Evolutionary conservation across 2,797 vertebrate genomes (phyloP), one percentile per base, ranked within the genome.

Genomic region (Urosaurus nigricauda): DNA sequence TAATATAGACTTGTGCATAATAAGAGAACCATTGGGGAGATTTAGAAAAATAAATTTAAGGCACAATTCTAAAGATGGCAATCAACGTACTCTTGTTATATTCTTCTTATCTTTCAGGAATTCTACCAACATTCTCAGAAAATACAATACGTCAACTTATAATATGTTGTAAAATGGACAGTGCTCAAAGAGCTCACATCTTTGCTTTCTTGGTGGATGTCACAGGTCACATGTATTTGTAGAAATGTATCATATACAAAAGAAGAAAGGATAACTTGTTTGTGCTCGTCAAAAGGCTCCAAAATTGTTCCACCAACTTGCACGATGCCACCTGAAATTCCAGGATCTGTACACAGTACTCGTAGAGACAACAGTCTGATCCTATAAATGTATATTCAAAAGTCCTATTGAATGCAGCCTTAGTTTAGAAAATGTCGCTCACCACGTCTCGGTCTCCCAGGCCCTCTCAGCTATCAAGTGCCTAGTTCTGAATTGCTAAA

Each of bases 41-140:
- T 88, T 93, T 88, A 89, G 53, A 89, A 77, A 86, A 68, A 70
- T 82, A 53, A 91, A 68, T 68, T 92, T 92, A 92, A 91, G 53
- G 91, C 92, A 94, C 90, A 93, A 83, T 91, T 92, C 85, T 51
- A 80, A 92, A 91, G 93, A 91, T 90, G 94, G 89, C 93, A 90
- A 90, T 88, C 86, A 75, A 89, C 60, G 24, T 40, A 53, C 0
- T 83, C 14, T 79, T 32, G 29, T 70, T 84, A 17, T 83, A 83
- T 84, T 87, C 85, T 40, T 88, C 93, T 87, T 87, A 71, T 40
- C 77, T 89, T 89, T 77, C 79, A 77, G 29, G 70, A 73, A 94
- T 87, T 73, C 26, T 63, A 91, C 92, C 84, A 89, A 68, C 79
- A 89, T 91, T 88, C 71, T 73, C 87, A 93, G 85, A 91, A 88